Base-by-base conservation (phyloP, 2,888 invertebrate genomes). In the Dolichomitus sp. region DNA sequence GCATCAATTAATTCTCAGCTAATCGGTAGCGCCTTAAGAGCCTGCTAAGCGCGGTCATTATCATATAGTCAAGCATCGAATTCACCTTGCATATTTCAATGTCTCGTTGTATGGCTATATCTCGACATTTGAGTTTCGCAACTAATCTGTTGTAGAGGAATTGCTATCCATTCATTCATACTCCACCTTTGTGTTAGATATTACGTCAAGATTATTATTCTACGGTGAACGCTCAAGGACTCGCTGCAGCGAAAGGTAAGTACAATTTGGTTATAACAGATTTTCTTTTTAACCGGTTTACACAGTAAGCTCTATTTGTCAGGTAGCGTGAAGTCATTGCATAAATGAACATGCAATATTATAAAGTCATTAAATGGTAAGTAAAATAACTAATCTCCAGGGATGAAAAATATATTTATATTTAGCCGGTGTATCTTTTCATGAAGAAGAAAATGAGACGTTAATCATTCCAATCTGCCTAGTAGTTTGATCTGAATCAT, bases 1-100 rank as follows among this genome's bases (percentile, higher is more conserved):
- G 52, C 52, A 82, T 82, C 78, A 82, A 82, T 82, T 79, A 82
- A 82, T 79, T 82, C 79, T 30, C 23, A 42, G 50, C 65, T 79
- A 79, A 82, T 82, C 79, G 59, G 14, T 45, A 42, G 73, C 40
- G 75, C 68, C 82, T 66, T 30, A 52, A 82, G 70, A 61, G 59
- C 45, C 61, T 63, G 65, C 57, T 61, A 40, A 48, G n/a, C 50
- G 14, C 50, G 33, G 37, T 33, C 57, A 68, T 79, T 50, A 69
- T 23, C 17, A 40, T 50, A 19, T 33, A 5, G 37, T 59, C 40
- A 9, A 45, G 17, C 70, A 37, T 78, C 69, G 33, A 57, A 54
- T 54, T 57, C 27, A 69, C 14, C 14, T 37, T 17, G 45, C 50
- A 54, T 66, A 33, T 66, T 7, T 65, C 70, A 1, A 23, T 40